Conservation (phyloP, 2,113 vertebrate genomes). For the Psilopogon haemacephalus region DNA sequence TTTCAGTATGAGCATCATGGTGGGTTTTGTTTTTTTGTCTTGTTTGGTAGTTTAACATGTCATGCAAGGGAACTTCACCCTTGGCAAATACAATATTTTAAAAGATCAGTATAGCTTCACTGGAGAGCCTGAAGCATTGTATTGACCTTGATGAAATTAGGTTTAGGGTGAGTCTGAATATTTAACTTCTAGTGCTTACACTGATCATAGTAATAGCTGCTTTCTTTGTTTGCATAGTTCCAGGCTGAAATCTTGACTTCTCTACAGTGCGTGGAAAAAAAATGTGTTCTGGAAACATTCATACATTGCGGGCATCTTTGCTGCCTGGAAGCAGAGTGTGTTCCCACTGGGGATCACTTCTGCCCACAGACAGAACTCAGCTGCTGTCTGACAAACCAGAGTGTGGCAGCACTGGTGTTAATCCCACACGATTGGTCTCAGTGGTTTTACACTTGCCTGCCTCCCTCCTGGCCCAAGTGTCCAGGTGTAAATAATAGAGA, state of each 20-base stretch:
- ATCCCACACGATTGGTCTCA: neutral
- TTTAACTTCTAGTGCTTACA: neutral
- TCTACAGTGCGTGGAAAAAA: neutral
- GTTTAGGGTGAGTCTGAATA: neutral
- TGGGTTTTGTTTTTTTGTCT: neutral
- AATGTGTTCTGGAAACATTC: neutral
- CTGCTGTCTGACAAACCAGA: rapidly evolving
- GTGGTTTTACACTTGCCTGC: neutral
- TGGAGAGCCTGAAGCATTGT: neutral
- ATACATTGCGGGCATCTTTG: neutral
- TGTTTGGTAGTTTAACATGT: neutral
- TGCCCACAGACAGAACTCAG: neutral
- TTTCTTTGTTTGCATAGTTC: neutral
- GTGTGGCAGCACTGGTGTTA: rapidly evolving
- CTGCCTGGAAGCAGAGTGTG: neutral
- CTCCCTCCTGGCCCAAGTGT: neutral
- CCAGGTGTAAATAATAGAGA: neutral
- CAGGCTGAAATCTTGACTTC: constrained; percentile 3
- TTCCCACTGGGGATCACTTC: neutral
- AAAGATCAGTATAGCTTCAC: neutral
- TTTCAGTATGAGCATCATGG: neutral
- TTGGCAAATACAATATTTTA: neutral
- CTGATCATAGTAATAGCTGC: neutral
- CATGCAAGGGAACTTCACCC: neutral
- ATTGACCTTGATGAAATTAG: neutral